Evolutionary conservation across 2,888 invertebrate species (phyloP).

Genomic region (Mellilla xanthometata): DNA sequence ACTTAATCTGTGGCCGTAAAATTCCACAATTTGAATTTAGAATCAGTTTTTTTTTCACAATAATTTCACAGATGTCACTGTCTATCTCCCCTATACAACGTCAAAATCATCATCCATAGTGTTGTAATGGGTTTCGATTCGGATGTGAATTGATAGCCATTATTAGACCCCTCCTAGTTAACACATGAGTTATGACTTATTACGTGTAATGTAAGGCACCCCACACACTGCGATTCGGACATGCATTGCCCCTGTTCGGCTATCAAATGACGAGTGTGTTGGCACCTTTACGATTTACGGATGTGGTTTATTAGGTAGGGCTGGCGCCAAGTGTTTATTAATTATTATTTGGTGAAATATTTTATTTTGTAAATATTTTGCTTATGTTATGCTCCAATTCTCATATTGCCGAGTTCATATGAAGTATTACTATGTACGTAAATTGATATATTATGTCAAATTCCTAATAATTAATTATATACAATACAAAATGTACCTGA

Average conservation of each 20-base stretch:
- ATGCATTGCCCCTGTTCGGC: conserved; percentile 63
- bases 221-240: conserved; percentile 45
- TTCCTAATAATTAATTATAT: too few species aligned
- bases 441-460: too few species aligned
- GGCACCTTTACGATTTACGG: conserved; percentile 74
- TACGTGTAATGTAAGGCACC: conserved; percentile 40
- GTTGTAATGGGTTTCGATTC: conserved; percentile 63
- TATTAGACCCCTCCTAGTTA: conserved; percentile 60
- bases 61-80: conserved; percentile 65
- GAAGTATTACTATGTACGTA: too few species aligned
- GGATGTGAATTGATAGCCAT: conserved; percentile 64
- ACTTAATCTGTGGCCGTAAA: too few species aligned
- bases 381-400: too few species aligned
- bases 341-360: too few species aligned
- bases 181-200: conserved; percentile 76
- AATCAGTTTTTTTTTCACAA: conserved; percentile 41
- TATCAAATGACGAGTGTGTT: conserved; percentile 74
- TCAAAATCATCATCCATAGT: conserved; percentile 53
- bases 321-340: conserved; percentile 15
- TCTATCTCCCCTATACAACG: conserved; percentile 30
- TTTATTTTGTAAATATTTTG: too few species aligned
- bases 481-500: too few species aligned
- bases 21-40: conserved; percentile 37
- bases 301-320: conserved; percentile 50
- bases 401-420: too few species aligned